Percentiles rank a stretch among this genome's conserved stretches.
These are phyloP conservation scores for Echiichthys vipera DNA, from an alignment of 2,797 vertebrate genomes.

Conservation along the genomic window DNA sequence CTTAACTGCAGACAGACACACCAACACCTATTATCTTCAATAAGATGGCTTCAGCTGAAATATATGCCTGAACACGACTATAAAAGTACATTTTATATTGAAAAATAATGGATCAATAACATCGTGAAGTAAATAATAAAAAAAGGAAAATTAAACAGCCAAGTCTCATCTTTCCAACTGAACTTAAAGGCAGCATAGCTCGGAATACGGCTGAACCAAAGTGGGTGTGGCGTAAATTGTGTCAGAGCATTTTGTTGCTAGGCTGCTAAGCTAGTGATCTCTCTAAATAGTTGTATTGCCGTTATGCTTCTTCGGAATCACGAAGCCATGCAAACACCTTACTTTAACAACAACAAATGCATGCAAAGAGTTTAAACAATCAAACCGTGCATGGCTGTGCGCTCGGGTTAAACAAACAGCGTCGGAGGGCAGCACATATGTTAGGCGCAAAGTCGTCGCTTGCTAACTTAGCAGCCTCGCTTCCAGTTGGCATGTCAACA, in stretches of 20 bases:
- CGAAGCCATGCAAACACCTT: neutral
- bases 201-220: constrained; percentile 18
- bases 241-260: constrained; percentile 44
- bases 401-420: neutral
- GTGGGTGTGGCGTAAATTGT: constrained; percentile 55
- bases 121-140: neutral
- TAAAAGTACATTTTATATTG: too few species aligned
- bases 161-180: neutral
- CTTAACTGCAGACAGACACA: neutral
- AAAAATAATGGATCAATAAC: neutral
- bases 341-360: neutral
- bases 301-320: neutral
- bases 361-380: neutral
- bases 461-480: constrained; percentile 49
- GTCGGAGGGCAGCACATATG: constrained; percentile 1
- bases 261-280: constrained; percentile 25
- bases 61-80: too few species aligned
- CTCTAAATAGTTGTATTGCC: neutral
- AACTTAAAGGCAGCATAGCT: constrained; percentile 11
- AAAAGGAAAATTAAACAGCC: neutral
- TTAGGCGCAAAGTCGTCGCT: constrained; percentile 34
- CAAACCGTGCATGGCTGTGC: neutral
- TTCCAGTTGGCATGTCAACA: constrained; percentile 43
- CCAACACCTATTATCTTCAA: neutral
- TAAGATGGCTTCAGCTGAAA: neutral